A percentile compares a stretch with the other conserved stretches of the same genome.
Evolutionary conservation across 2,113 vertebrate species (phyloP).

Genomic region (Spilogale gracilis): DNA sequence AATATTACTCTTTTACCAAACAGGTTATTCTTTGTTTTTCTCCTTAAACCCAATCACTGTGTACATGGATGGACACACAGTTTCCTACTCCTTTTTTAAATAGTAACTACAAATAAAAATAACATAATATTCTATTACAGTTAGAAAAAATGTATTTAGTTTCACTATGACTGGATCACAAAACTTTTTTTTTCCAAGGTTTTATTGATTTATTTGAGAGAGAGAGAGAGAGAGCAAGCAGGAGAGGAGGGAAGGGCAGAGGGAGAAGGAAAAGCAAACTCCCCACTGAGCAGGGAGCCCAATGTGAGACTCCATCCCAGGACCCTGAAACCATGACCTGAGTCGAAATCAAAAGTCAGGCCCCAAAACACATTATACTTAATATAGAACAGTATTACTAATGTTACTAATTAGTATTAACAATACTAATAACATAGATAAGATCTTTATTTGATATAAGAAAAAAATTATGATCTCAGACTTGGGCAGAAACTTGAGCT

Average conservation of each 20-base stretch:
- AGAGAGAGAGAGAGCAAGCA: background rate
- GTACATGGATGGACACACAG: background rate
- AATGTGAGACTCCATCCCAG: background rate
- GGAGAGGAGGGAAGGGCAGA: background rate
- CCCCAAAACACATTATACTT: background rate
- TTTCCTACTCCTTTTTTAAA: background rate
- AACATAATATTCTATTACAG: background rate
- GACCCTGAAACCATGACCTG: background rate
- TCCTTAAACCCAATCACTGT: background rate
- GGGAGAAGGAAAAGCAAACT: background rate
- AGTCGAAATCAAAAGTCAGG: background rate
- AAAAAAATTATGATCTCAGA: background rate
- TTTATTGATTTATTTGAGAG: background rate
- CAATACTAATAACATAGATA: background rate
- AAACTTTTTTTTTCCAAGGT: background rate
- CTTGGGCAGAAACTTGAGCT: background rate
- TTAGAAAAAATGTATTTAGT: background rate
- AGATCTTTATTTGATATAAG: background rate
- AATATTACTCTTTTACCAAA: constrained; percentile 2
- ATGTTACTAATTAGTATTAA: background rate
- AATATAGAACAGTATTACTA: background rate
- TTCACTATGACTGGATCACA: background rate
- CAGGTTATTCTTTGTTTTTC: background rate
- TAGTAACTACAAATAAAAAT: background rate
- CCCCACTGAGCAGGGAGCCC: background rate